Evolutionary conservation across 2,113 vertebrate genomes (phyloP), one percentile per base, ranked within the genome.

Genomic region (Oryzias celebensis): DNA sequence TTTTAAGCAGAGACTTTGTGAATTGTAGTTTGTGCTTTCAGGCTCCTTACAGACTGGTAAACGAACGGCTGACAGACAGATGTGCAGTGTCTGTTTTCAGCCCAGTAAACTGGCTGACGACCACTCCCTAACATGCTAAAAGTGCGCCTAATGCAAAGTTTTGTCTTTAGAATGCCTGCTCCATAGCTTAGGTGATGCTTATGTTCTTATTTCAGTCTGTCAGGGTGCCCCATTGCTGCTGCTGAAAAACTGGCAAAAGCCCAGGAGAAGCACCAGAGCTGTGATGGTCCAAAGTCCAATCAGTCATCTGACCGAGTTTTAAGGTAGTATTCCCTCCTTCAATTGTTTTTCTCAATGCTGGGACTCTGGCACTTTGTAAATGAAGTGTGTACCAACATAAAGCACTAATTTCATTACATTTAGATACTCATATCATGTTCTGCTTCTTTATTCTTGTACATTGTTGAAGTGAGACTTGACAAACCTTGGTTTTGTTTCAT

Each of bases 201-300:
- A 55, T 43, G 31, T 36, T 89, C 73, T 91, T 70, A 44, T 89
- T 90, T 71, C 93, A 99, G 97, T 90, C 94, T 99, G 85, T 99
- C 97, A 13, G 97, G 97, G 85, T 99, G 97, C 89, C 97, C 97
- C 63, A 98, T 99, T 62, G 97, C 97, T 78, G 97, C 97, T 52
- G 96, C 97, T 28, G 97, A 99, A 91, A 99, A 98, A 85, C 85
- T 99, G 91, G 96, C 96, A 62, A 99, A 99, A 92, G 96, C 93
- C 81, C 96, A 99, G 77, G 96, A 99, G 85, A 99, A 99, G 75
- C 96, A 98, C 89, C 95, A 97, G 90, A 92, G 86, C 89, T 98
- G 95, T 52, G 95, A 97, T 15, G 94, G 91, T 81, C 90, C 94
- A 86, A 99, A 98, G 91, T 93, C 97, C 85, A 97, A 91, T 91